A percentile compares a stretch with the other conserved stretches of the same genome.
These are phyloP conservation scores for Rhodophaea formosa DNA, from an alignment of 2,888 invertebrate species.

Conservation along the genomic window DNA sequence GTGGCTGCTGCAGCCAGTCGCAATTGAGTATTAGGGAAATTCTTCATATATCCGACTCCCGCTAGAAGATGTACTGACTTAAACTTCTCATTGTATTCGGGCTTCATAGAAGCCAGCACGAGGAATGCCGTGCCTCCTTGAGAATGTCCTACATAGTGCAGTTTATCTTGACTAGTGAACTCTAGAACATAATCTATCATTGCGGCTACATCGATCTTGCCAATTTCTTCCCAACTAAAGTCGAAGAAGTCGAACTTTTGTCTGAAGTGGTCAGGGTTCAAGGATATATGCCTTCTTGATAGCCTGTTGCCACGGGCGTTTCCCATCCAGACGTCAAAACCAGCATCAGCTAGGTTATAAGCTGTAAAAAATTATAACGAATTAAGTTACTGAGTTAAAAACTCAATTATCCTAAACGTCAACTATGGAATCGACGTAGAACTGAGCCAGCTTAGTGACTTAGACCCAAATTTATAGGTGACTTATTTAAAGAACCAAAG, in stretches of 20 bases:
- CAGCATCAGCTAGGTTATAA: constrained; percentile 83
- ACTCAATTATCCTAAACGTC: too few species aligned
- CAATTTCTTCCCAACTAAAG: constrained; percentile 66
- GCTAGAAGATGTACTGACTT: constrained; percentile 58
- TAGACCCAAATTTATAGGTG: too few species aligned
- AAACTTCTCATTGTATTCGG: constrained; percentile 57
- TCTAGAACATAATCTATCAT: constrained; percentile 59
- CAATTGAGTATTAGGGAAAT: constrained; percentile 47
- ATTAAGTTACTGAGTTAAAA: not conserved
- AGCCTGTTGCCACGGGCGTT: constrained; percentile 90
- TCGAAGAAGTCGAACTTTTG: constrained; percentile 51
- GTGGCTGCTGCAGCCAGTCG: constrained; percentile 31
- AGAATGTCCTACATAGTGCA: constrained; percentile 68
- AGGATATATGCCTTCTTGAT: constrained; percentile 78
- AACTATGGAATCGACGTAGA: too few species aligned
- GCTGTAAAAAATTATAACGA: constrained; percentile 61
- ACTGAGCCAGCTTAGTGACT: too few species aligned
- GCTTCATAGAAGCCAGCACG: constrained; percentile 46
- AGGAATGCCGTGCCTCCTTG: constrained; percentile 63
- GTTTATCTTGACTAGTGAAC: constrained; percentile 41
- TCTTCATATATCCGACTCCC: constrained; percentile 52
- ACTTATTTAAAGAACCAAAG: not conserved
- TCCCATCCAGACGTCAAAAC: constrained; percentile 90
- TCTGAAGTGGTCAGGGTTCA: constrained; percentile 45
- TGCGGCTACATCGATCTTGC: constrained; percentile 50